Conservation (phyloP, 2,797 vertebrate species). For the Eremophila alpestris region DNA sequence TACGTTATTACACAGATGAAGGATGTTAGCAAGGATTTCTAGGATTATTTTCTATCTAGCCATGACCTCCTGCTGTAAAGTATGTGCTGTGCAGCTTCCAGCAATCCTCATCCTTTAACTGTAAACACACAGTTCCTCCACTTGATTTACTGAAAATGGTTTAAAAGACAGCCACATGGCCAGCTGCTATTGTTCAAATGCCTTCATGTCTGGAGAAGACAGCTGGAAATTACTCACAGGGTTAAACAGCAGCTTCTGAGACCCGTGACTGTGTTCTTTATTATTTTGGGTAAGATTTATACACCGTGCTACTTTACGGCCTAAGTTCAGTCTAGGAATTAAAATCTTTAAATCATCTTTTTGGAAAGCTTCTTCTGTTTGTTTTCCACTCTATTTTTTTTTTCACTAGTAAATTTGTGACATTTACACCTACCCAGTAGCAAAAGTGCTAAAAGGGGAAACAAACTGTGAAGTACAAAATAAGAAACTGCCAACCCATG, state of each 20-base stretch:
- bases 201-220: conserved; percentile 52
- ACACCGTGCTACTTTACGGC: not conserved
- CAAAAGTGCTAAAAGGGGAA: not conserved
- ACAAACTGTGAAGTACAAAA: not conserved
- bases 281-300: not conserved
- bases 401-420: not conserved
- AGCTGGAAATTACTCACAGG: conserved; percentile 57
- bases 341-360: not conserved
- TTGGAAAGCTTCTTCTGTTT: not conserved
- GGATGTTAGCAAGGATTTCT: not conserved
- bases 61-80: not conserved
- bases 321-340: not conserved
- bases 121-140: not conserved
- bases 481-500: not conserved
- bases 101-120: not conserved
- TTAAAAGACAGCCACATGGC: conserved; percentile 16
- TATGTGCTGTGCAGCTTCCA: not conserved
- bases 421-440: not conserved
- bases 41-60: not conserved
- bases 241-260: conserved; percentile 19
- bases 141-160: conserved; percentile 43
- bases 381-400: not conserved
- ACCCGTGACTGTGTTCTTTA: not conserved
- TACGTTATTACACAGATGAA: not conserved
- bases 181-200: conserved; percentile 63